A percentile compares a stretch with the other conserved stretches of the same genome.
phyloP scores from a whole-genome alignment of 2,113 vertebrate species.

The Coracopsis vasa region DNA sequence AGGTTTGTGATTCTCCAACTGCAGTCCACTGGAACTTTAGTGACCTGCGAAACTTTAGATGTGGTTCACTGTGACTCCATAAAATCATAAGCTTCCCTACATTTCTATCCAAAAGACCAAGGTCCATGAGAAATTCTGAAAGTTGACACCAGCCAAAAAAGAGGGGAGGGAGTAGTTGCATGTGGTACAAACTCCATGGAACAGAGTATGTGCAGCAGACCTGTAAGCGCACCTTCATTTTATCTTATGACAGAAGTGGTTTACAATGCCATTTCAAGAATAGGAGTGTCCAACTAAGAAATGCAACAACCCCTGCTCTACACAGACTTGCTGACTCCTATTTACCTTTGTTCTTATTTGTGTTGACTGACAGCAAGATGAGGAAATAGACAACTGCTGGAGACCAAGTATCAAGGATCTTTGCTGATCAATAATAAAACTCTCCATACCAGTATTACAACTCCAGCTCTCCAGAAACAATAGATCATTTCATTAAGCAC shows the following conservation, averaged over 20 bases:
- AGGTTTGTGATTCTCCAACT: not conserved
- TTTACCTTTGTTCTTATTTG: not conserved
- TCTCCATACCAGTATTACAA: not conserved
- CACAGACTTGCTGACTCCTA: not conserved
- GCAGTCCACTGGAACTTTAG: not conserved
- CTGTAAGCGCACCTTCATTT: not conserved
- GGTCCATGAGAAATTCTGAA: not conserved
- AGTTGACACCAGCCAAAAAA: not conserved
- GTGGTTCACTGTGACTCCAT: rapidly evolving
- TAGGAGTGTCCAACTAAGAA: not conserved
- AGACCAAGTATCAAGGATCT: not conserved
- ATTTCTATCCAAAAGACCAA: not conserved
- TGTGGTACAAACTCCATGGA: not conserved
- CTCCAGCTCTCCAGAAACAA: not conserved
- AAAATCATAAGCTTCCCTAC: not conserved
- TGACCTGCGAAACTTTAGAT: not conserved
- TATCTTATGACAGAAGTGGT: not conserved
- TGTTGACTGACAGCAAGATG: not conserved
- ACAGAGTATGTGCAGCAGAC: not conserved
- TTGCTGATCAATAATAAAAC: not conserved
- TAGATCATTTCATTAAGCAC: not conserved
- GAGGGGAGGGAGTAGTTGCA: not conserved
- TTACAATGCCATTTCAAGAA: not conserved
- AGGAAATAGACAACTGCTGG: not conserved
- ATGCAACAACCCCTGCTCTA: not conserved